Percentiles rank a stretch among this genome's conserved stretches.
Evolutionary conservation across 2,113 vertebrate genomes (phyloP).

Genomic region (Chiloscyllium plagiosum): DNA sequence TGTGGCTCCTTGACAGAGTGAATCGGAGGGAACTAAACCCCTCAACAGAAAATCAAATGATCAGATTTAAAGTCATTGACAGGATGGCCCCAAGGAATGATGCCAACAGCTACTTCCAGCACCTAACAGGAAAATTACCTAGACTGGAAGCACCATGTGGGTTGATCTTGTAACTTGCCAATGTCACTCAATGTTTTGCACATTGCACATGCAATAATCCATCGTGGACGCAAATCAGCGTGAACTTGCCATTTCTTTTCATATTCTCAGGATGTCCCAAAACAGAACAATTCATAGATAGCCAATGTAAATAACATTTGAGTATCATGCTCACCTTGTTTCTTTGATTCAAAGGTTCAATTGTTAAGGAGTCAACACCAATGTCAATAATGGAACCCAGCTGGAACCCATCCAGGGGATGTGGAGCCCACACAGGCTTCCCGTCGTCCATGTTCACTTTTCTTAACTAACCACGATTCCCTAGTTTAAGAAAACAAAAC

Average conservation of each 20-base stretch:
- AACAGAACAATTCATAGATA: not conserved
- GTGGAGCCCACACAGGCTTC: constrained; percentile 95
- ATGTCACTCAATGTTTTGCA: not conserved
- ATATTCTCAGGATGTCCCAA: not conserved
- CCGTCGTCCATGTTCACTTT: constrained; percentile 81
- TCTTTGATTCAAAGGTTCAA: constrained; percentile 78
- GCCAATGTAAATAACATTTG: not conserved
- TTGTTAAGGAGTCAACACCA: constrained; percentile 80
- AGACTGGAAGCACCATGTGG: not conserved
- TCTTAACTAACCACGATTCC: constrained; percentile 45
- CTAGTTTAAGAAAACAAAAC: constrained; percentile 6
- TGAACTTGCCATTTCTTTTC: not conserved
- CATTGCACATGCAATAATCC: not conserved
- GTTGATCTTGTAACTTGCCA: not conserved
- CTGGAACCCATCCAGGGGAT: constrained; percentile 89
- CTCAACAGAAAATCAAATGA: not conserved
- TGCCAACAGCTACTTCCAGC: not conserved
- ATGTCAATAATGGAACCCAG: constrained; percentile 95
- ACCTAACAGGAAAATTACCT: not conserved
- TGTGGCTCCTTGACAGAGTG: not conserved
- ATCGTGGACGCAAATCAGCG: not conserved
- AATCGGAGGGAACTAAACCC: not conserved
- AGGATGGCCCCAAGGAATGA: not conserved
- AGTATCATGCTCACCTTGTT: constrained; percentile 71
- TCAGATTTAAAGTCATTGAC: not conserved